A percentile compares a stretch with the other conserved stretches of the same genome.
These are phyloP conservation scores for Myotis yumanensis DNA, from an alignment of 2,113 vertebrate genomes.

Conservation along the genomic window DNA sequence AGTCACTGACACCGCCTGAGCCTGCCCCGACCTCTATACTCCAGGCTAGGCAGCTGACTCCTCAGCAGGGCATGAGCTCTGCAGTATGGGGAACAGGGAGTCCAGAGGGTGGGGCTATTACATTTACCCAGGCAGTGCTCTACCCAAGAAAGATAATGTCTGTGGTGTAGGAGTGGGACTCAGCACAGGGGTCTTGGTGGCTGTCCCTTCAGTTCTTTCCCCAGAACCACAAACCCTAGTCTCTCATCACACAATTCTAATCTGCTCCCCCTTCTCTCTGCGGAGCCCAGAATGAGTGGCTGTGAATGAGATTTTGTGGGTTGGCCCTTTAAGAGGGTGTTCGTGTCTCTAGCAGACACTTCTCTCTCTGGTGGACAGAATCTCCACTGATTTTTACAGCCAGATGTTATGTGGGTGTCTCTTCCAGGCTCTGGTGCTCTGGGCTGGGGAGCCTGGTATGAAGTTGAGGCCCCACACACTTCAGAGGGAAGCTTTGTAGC, in stretches of 20 bases:
- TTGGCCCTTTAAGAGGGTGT: background rate
- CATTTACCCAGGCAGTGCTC: too few species aligned
- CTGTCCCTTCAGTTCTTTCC: background rate
- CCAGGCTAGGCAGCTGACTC: too few species aligned
- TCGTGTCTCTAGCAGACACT: background rate
- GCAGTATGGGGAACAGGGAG: too few species aligned
- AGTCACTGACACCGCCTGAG: too few species aligned
- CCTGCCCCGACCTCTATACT: too few species aligned
- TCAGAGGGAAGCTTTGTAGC: background rate
- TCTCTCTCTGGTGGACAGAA: background rate
- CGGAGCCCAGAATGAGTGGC: background rate
- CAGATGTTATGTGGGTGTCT: background rate
- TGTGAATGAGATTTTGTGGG: background rate
- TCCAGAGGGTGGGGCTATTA: too few species aligned
- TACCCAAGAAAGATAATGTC: too few species aligned
- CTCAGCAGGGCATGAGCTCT: too few species aligned
- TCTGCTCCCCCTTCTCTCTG: background rate
- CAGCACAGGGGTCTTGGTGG: background rate
- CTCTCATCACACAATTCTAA: background rate
- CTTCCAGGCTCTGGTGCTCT: background rate
- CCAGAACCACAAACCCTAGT: background rate
- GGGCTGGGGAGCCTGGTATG: background rate
- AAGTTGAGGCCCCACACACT: background rate
- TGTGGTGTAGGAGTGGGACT: too few species aligned
- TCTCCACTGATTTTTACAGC: background rate